Evolutionary conservation across 2,113 vertebrate genomes (phyloP).

Genomic region (Barbus barbus): DNA sequence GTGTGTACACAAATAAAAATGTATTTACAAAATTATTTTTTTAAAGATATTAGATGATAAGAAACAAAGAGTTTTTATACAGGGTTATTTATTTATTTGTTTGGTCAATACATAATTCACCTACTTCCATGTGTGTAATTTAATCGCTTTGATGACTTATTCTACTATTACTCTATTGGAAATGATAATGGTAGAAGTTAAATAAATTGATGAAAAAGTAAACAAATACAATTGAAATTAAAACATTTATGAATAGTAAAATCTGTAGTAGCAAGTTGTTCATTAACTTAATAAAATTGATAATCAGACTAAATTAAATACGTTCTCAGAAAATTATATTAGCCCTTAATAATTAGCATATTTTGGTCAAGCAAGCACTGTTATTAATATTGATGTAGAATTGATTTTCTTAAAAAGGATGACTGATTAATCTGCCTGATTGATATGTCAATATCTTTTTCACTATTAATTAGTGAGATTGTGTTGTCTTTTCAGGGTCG

Average conservation of each 20-base stretch:
- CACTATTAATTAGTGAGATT: conserved; percentile 1
- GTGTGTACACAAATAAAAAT: neutral
- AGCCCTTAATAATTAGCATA: too few species aligned
- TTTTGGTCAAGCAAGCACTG: neutral
- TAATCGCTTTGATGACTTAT: too few species aligned
- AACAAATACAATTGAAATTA: neutral
- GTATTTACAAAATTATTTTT: neutral
- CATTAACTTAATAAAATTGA: neutral
- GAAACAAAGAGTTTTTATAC: too few species aligned
- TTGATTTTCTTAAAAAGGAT: neutral
- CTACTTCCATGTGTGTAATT: neutral
- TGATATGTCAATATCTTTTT: neutral
- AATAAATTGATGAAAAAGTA: neutral
- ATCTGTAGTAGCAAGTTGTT: neutral
- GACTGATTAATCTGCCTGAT: neutral
- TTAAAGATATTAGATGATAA: too few species aligned
- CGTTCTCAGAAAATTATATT: neutral
- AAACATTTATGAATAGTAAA: neutral
- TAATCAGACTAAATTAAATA: neutral
- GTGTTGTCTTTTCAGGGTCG: conserved; percentile 82
- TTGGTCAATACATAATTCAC: neutral
- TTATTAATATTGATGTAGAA: neutral
- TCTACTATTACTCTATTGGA: too few species aligned
- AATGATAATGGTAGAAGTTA: too few species aligned
- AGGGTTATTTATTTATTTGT: too few species aligned